A percentile compares a stretch with the other conserved stretches of the same genome.
Conservation (phyloP, 2,797 vertebrate genomes). For the Schizothorax lantsangensis region DNA sequence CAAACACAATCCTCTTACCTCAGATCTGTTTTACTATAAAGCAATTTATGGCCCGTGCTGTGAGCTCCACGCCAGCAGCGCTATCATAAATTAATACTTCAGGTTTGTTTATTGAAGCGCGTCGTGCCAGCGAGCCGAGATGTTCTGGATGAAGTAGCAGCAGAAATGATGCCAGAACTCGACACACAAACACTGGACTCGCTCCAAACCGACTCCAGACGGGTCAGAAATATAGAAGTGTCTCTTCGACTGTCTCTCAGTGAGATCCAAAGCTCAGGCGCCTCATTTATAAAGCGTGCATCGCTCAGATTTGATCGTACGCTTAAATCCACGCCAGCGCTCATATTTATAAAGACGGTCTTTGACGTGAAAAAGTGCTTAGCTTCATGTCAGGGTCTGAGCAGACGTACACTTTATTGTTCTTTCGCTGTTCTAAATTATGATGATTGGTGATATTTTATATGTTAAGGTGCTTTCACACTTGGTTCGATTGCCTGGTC, state of each 20-base stretch:
- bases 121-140: slow-evolving; percentile 69
- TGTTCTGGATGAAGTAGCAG: slow-evolving; percentile 76
- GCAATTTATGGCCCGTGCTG: slow-evolving; percentile 70
- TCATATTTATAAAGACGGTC: no score
- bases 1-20: slow-evolving; percentile 60
- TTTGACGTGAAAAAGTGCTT: no score
- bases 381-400: no score
- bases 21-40: slow-evolving; percentile 35
- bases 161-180: slow-evolving; percentile 64
- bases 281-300: no score
- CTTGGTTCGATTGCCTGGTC: no score
- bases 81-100: slow-evolving; percentile 77
- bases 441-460: no score
- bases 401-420: no score
- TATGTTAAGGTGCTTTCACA: no score
- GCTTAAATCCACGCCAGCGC: no score
- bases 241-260: background rate
- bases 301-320: no score
- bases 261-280: background rate
- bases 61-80: slow-evolving; percentile 73
- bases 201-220: slow-evolving; percentile 52
- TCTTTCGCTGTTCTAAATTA: no score
- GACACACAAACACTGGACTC: slow-evolving; percentile 43
- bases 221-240: background rate
- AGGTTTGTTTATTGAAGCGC: slow-evolving; percentile 74